phyloP scores from a whole-genome alignment of 2,888 invertebrate genomes.

The Hemithea aestivaria region DNA sequence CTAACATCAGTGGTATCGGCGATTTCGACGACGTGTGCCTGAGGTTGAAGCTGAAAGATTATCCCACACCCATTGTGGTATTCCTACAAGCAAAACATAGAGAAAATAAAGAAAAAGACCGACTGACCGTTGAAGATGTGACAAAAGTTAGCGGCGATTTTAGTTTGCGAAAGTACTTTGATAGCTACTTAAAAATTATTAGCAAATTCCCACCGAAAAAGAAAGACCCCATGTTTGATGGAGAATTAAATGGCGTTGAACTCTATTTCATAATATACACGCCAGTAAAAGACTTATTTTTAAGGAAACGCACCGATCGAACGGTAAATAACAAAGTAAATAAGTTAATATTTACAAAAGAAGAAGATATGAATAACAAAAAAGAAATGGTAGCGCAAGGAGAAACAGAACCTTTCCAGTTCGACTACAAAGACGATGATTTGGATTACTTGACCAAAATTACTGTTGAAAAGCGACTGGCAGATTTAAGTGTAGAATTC shows the following conservation, averaged over 20 bases:
- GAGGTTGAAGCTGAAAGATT: slow-evolving; percentile 27
- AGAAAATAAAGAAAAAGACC: slow-evolving; percentile 33
- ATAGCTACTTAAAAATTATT: slow-evolving; percentile 38
- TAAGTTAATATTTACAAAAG: slow-evolving; percentile 30
- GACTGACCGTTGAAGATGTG: slow-evolving; percentile 32
- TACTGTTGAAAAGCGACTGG: slow-evolving; percentile 31
- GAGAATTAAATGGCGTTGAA: slow-evolving; percentile 29
- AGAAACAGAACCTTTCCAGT: slow-evolving; percentile 30
- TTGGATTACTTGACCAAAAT: slow-evolving; percentile 28
- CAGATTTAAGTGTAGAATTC: slow-evolving; percentile 30
- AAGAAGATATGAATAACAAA: background rate
- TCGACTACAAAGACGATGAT: slow-evolving; percentile 28
- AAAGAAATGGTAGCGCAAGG: too few species aligned
- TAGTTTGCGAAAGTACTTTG: slow-evolving; percentile 36
- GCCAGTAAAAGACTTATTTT: slow-evolving; percentile 32
- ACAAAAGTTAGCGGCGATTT: slow-evolving; percentile 29
- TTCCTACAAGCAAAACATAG: slow-evolving; percentile 42
- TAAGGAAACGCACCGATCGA: slow-evolving; percentile 19
- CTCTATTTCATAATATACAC: slow-evolving; percentile 40
- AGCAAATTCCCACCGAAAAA: slow-evolving; percentile 28
- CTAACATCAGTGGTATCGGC: slow-evolving; percentile 39
- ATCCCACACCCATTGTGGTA: slow-evolving; percentile 26
- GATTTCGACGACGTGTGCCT: slow-evolving; percentile 42
- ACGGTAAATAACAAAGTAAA: slow-evolving; percentile 27
- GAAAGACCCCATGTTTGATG: slow-evolving; percentile 35